Base-by-base conservation (phyloP, 2,888 invertebrate genomes). In the Acleris laterana region DNA sequence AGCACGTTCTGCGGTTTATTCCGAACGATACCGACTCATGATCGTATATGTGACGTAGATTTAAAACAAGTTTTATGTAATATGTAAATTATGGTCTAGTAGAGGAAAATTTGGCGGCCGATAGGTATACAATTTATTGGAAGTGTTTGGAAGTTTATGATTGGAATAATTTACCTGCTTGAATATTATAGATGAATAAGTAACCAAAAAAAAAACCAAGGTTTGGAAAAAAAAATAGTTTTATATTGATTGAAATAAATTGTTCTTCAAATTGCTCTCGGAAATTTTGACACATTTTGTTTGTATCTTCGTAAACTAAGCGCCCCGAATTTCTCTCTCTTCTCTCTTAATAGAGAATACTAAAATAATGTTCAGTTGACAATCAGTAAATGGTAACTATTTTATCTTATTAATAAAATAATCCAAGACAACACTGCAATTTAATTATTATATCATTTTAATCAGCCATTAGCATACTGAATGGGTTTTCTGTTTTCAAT, bases 401-500 rank as follows among this genome's bases (percentile, higher is more conserved):
- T 38, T 13, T 46, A n/a, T n/a, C 13, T n/a, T 44, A 46, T 46
- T 38, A 38, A 46, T 46, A 46, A 46, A 46, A 16, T 7, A 46
- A 46, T 46, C 46, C 11, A 53, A 38, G 52, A 38, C 44, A 52
- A 59, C 52, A 28, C 19, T 20, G 19, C 58, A 52, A 53, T 53
- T 53, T 59, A 61, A 66, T 56, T 66, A 60, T 53, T 60, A 49
- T 59, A 28, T 53, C n/a, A 42, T 49, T 55, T 59, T 49, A 50
- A 55, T 50, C 56, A 51, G 25, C 50, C 50, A 66, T 66, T 66
- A 61, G 32, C 65, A 66, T 66, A 61, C 28, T 25, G 46, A 66
- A 57, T 61, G 51, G 50, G 50, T 61, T 53, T 61, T 66, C 61
- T 57, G 65, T 66, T 66, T 66, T 66, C 65, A 56, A 66, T 66